Conservation (phyloP, 2,113 vertebrate genomes). For the Tringa solitaria region DNA sequence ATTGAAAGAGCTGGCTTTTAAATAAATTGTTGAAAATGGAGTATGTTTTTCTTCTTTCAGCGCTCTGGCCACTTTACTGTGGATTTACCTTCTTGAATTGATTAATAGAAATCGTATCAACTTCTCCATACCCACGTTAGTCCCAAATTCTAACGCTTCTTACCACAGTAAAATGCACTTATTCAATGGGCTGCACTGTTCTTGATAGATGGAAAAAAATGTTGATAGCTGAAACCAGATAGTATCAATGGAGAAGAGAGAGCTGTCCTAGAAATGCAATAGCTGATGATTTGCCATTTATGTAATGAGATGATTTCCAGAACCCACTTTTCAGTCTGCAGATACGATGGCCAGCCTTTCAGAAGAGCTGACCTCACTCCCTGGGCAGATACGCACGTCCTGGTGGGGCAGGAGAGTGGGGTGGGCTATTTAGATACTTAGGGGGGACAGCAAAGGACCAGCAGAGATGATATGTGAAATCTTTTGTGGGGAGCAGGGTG, state of each 20-base stretch:
- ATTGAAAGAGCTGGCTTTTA: neutral
- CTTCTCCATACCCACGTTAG: neutral
- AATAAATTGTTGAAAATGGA: neutral
- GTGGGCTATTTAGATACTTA: neutral
- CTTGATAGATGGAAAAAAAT: neutral
- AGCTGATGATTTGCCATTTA: neutral
- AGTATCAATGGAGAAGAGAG: neutral
- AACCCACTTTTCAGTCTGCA: neutral
- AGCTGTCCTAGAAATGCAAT: neutral
- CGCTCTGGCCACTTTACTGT: neutral
- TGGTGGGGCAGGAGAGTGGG: neutral
- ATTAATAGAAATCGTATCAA: neutral
- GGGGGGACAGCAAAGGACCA: neutral
- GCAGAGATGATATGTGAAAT: neutral
- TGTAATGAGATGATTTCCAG: neutral
- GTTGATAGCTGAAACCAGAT: neutral
- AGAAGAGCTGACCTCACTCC: neutral
- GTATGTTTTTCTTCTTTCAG: neutral
- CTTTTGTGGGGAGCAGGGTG: accelerated
- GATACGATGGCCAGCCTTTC: neutral
- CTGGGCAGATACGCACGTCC: neutral
- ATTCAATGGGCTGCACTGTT: neutral
- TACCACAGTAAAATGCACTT: neutral
- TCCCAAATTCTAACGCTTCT: neutral
- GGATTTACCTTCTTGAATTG: neutral